phyloP scores from a whole-genome alignment of 2,797 vertebrate genomes.

The Botia kubotai region DNA sequence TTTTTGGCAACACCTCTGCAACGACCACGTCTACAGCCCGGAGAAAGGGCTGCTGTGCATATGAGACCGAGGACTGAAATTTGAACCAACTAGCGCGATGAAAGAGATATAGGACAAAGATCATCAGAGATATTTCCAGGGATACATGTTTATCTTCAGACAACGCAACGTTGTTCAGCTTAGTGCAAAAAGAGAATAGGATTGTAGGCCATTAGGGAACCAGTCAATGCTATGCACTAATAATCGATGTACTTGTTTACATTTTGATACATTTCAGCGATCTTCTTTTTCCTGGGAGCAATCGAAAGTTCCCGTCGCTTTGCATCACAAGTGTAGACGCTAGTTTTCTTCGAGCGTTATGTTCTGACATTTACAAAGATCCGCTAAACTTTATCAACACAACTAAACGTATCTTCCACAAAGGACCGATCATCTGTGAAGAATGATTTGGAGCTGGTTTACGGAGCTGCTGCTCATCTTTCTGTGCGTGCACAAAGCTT shows the following conservation, averaged over 20 bases:
- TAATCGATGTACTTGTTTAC: conserved; percentile 20
- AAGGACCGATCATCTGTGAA: conserved; percentile 21
- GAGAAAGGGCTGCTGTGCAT: conserved; percentile 62
- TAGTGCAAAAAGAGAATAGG: not conserved
- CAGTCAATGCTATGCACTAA: not conserved
- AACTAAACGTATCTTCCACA: not conserved
- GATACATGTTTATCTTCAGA: not conserved
- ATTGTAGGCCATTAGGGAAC: not conserved
- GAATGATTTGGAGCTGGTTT: conserved; percentile 71
- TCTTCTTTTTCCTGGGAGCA: not conserved
- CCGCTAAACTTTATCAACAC: not conserved
- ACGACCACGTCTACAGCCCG: conserved; percentile 79
- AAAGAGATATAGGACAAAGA: conserved; percentile 55
- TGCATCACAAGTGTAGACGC: not conserved
- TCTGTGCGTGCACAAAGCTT: conserved; percentile 67
- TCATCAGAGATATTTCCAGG: conserved; percentile 20
- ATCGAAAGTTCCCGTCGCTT: not conserved
- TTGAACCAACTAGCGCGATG: conserved; percentile 53
- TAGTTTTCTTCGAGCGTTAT: not conserved
- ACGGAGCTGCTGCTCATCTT: conserved; percentile 72
- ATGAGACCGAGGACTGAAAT: conserved; percentile 50
- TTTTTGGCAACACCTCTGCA: conserved; percentile 63
- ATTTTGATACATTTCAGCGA: not conserved
- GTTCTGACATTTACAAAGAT: conserved; percentile 2
- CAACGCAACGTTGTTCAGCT: not conserved